A percentile compares a stretch with the other conserved stretches of the same genome.
Evolutionary conservation across 2,797 vertebrate species (phyloP).

Genomic region (Molossus alvarezi): DNA sequence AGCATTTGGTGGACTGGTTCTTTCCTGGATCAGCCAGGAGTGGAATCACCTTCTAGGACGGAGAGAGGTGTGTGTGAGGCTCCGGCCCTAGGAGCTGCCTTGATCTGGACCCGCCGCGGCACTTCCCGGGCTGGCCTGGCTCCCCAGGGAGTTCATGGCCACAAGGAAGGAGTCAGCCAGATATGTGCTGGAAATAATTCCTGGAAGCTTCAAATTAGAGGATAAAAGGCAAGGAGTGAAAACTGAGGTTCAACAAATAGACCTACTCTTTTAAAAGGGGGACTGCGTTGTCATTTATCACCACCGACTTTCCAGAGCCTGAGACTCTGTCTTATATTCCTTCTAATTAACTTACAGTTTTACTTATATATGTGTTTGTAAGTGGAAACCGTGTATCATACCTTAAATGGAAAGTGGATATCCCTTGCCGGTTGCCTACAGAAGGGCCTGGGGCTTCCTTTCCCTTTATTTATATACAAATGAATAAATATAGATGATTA

Average conservation of each 20-base stretch:
- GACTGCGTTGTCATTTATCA: background rate
- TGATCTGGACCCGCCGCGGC: background rate
- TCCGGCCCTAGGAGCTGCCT: background rate
- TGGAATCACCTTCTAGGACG: background rate
- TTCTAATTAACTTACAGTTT: slow-evolving; percentile 25
- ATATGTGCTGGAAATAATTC: slow-evolving; percentile 23
- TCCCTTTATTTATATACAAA: slow-evolving; percentile 28
- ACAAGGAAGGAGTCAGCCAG: slow-evolving; percentile 49
- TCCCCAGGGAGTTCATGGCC: slow-evolving; percentile 26
- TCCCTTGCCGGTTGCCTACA: background rate
- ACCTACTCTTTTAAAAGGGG: background rate
- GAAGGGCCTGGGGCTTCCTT: background rate
- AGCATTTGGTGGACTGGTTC: background rate
- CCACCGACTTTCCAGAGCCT: background rate
- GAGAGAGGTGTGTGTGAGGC: background rate
- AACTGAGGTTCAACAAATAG: background rate
- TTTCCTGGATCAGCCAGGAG: slow-evolving; percentile 11
- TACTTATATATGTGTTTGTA: background rate
- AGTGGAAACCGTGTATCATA: background rate
- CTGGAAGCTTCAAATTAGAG: slow-evolving; percentile 25
- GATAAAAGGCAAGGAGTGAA: background rate
- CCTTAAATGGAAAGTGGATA: slow-evolving; percentile 50
- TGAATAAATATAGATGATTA: slow-evolving; percentile 11
- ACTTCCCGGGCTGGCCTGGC: background rate
- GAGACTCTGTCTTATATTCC: background rate